phyloP scores from a whole-genome alignment of 2,888 invertebrate species.

The Amphiduros pacificus region DNA sequence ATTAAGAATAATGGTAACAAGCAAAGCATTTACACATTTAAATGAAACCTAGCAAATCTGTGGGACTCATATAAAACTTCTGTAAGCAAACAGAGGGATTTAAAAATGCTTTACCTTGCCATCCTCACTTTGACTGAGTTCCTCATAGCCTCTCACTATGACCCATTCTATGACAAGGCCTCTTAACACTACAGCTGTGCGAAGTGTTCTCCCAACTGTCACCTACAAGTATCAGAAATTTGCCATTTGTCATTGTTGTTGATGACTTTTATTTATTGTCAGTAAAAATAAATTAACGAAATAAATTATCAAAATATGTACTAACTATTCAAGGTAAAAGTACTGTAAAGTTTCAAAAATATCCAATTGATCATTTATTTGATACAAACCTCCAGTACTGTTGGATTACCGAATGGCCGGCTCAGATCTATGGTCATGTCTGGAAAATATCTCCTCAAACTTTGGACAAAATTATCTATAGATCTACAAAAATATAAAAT shows the following conservation, averaged over 20 bases:
- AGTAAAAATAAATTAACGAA: not conserved
- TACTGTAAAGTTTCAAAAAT: not conserved
- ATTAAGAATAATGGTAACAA: too few relatives aligned
- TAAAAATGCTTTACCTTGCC: slow-evolving; percentile 39
- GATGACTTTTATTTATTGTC: too few relatives aligned
- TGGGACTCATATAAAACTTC: too few relatives aligned
- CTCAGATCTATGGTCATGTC: slow-evolving; percentile 83
- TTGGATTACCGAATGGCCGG: slow-evolving; percentile 86
- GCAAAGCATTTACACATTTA: too few relatives aligned
- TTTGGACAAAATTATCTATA: slow-evolving; percentile 79
- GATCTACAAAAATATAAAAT: slow-evolving; percentile 32
- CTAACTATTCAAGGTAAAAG: not conserved
- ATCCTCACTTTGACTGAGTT: slow-evolving; percentile 63
- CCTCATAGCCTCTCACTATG: slow-evolving; percentile 85
- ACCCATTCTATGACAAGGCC: slow-evolving; percentile 95
- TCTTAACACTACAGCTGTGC: slow-evolving; percentile 87
- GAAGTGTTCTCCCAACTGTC: slow-evolving; percentile 79
- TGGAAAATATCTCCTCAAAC: slow-evolving; percentile 73
- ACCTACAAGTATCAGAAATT: too few relatives aligned
- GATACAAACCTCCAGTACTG: slow-evolving; percentile 76
- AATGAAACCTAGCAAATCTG: too few relatives aligned
- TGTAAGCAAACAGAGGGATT: too few relatives aligned
- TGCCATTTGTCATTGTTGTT: too few relatives aligned
- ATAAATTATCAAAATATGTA: not conserved
- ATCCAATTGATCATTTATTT: not conserved